Conservation (phyloP, 2,888 invertebrate species). For the Brenthis hecate region DNA sequence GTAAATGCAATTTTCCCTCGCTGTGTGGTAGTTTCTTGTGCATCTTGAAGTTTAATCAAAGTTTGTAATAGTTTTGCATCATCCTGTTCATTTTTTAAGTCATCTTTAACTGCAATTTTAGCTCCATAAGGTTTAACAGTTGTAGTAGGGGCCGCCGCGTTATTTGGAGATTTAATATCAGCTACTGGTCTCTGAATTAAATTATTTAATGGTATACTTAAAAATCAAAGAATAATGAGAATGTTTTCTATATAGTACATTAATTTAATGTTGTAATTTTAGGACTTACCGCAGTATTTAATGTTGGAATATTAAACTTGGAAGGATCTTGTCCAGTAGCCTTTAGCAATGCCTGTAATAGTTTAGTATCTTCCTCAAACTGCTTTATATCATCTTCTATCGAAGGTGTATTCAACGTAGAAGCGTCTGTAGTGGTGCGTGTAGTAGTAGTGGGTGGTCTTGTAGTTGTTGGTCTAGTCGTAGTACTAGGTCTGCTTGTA, state of each 20-base stretch:
- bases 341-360: conserved; percentile 72
- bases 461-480: conserved; percentile 48
- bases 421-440: conserved; percentile 50
- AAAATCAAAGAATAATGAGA: too few species aligned
- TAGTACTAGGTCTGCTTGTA: conserved; percentile 43
- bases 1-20: conserved; percentile 69
- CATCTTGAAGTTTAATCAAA: conserved; percentile 74
- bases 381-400: conserved; percentile 76
- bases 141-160: conserved; percentile 49
- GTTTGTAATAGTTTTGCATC: conserved; percentile 76
- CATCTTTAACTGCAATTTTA: conserved; percentile 69
- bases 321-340: conserved; percentile 77
- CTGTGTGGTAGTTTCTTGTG: conserved; percentile 69
- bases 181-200: conserved; percentile 52
- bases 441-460: conserved; percentile 51
- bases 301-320: conserved; percentile 71
- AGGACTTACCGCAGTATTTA: conserved; percentile 58
- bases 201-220: conserved; percentile 7
- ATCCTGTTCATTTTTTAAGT: conserved; percentile 66
- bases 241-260: too few species aligned
- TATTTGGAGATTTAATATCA: conserved; percentile 45
- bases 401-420: conserved; percentile 59
- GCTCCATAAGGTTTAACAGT: conserved; percentile 63
- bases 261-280: not conserved
- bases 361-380: conserved; percentile 76